These are phyloP conservation scores for Micropoecilia bifurca DNA, from an alignment of 2,797 vertebrate genomes.

Conservation along the genomic window DNA sequence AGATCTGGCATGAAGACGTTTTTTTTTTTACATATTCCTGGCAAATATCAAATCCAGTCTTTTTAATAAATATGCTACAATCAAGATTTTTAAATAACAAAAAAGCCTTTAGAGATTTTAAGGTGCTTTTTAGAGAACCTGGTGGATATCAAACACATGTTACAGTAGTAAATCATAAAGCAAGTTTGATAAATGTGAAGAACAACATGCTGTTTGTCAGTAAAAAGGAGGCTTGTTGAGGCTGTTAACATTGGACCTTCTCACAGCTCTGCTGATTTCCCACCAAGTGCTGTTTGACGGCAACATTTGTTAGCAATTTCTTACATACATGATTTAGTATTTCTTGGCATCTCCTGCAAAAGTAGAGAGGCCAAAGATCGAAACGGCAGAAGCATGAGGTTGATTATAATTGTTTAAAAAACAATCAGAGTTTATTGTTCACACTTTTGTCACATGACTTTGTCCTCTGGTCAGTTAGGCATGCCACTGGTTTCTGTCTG, in stretches of 20 bases:
- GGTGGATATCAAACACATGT: conserved; percentile 26
- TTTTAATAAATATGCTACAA: conserved; percentile 46
- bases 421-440: conserved; percentile 51
- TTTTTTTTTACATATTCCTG: conserved; percentile 32
- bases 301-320: conserved; percentile 73
- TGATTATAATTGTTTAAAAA: conserved; percentile 66
- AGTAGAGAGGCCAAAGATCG: conserved; percentile 47
- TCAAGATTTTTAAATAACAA: neutral
- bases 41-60: conserved; percentile 30
- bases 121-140: conserved; percentile 20
- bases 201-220: conserved; percentile 35
- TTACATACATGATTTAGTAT: conserved; percentile 58
- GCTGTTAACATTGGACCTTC: conserved; percentile 31
- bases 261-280: conserved; percentile 19
- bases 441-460: conserved; percentile 32
- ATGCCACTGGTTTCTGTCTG: conserved; percentile 26
- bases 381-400: conserved; percentile 40
- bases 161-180: conserved; percentile 47
- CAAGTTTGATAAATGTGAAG: conserved; percentile 29
- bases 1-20: conserved; percentile 30
- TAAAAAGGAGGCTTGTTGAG: conserved; percentile 19
- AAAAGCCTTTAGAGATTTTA: neutral
- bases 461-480: conserved; percentile 29
- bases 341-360: conserved; percentile 50
- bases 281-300: conserved; percentile 32